Base-by-base conservation (phyloP, 2,888 invertebrate species). In the Drosophila macrospina region DNA sequence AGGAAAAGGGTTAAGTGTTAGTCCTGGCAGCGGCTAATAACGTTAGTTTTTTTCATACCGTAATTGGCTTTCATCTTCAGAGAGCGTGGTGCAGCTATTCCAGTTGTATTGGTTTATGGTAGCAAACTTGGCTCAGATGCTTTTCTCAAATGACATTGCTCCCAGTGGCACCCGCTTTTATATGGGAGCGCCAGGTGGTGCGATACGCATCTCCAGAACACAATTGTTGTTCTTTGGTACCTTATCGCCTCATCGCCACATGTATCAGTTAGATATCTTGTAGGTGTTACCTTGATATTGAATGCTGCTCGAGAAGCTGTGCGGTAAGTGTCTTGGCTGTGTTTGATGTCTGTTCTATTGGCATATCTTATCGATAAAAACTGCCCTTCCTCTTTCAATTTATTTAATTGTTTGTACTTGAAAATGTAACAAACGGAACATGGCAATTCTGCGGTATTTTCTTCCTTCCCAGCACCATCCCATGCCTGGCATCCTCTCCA, bases 381-480 rank as follows among this genome's bases (percentile, higher is more conserved):
- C 28, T 30, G 8, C 13, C 26, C 28, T 26, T 24, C 30, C 8
- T 59, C 56, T 57, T 62, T 72, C 45, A 66, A 82, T 86, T 86
- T 72, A 63, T 72, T 77, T 74, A 83, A 82, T 86, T 82, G 86
- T 65, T 67, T 56, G 30, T n/a, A 39, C n/a, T 64, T 20, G 28
- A 13, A 36, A 47, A 50, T 37, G 13, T 45, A 39, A 52, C 32
- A 52, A 44, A 16, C 59, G 55, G 13, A 61, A 51, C 57, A 61
- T 56, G 37, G 11, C 39, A 15, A 32, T n/a, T 34, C 34, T 39
- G 39, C 30, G 36, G 10, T 34, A n/a, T 11, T 15, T 42, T 44
- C 32, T 32, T 36, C 13, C 34, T 59, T 26, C 30, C 15, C 15
- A 34, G 24, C 15, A 39, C n/a, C 26, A 24, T 20, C 1, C 20